Evolutionary conservation across 2,797 vertebrate genomes (phyloP).

Genomic region (Lates japonicus): DNA sequence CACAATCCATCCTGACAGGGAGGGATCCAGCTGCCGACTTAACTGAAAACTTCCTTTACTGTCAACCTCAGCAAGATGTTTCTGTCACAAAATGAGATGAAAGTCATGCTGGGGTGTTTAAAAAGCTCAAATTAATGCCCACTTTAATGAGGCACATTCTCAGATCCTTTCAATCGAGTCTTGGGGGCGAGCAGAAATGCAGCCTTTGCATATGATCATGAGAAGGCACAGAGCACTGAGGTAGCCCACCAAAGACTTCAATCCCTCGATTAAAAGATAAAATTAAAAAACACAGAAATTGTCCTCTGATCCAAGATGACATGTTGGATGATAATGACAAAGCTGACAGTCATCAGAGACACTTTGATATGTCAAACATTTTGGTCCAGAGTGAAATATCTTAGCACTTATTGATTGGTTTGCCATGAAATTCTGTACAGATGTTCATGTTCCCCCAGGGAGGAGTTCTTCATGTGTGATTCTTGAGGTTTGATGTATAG

Average conservation of each 20-base stretch:
- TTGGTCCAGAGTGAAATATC: background rate
- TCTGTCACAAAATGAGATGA: constrained; percentile 62
- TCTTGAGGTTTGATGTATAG: background rate
- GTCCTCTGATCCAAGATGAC: constrained; percentile 12
- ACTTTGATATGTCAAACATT: background rate
- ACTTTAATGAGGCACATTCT: constrained; percentile 53
- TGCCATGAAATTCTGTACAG: background rate
- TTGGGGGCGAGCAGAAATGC: constrained; percentile 45
- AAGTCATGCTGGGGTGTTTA: constrained; percentile 57
- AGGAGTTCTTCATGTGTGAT: background rate
- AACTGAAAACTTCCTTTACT: constrained; percentile 57
- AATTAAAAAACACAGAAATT: constrained; percentile 9
- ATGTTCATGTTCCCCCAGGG: background rate
- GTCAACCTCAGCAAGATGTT: constrained; percentile 58
- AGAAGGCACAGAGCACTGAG: constrained; percentile 13
- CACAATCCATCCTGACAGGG: constrained; percentile 43
- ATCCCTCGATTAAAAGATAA: constrained; percentile 10
- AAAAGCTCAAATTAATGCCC: constrained; percentile 64
- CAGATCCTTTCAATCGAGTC: constrained; percentile 48
- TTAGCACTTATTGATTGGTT: background rate
- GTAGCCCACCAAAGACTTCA: constrained; percentile 13
- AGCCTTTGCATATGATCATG: constrained; percentile 41
- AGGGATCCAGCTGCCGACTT: constrained; percentile 40
- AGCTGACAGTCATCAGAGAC: background rate
- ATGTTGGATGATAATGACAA: background rate